A percentile compares a stretch with the other conserved stretches of the same genome.
phyloP scores from a whole-genome alignment of 2,113 vertebrate species.

The Delphinapterus leucas region DNA sequence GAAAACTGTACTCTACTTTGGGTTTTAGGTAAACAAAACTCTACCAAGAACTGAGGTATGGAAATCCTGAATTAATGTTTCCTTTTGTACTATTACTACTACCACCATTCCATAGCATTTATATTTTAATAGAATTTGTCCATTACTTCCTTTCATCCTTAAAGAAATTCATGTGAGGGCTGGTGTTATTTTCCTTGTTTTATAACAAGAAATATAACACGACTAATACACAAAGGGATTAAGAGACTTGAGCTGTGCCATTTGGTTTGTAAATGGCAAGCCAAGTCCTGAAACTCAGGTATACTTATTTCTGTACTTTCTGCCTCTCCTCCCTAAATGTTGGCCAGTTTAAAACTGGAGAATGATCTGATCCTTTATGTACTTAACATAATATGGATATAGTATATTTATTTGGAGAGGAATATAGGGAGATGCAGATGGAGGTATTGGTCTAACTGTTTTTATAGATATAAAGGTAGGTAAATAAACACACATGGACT shows the following conservation, averaged over 20 bases:
- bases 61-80: not conserved
- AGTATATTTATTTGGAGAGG: not conserved
- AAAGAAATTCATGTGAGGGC: not conserved
- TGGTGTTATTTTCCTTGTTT: not conserved
- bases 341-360: not conserved
- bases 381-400: not conserved
- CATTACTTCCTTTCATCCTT: not conserved
- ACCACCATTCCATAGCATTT: not conserved
- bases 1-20: not conserved
- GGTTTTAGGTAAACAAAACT: not conserved
- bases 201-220: not conserved
- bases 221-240: not conserved
- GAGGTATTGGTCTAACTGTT: not conserved
- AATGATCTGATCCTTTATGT: not conserved
- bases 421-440: not conserved
- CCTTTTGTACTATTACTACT: not conserved
- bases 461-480: not conserved
- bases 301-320: not conserved
- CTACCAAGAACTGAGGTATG: not conserved
- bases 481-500: not conserved
- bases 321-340: not conserved
- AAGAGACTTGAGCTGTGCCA: not conserved
- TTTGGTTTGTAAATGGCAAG: not conserved
- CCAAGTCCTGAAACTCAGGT: not conserved
- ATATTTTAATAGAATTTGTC: not conserved